These are phyloP conservation scores for Sphyrna mokarran DNA, from an alignment of 2,113 vertebrate genomes.

Conservation along the genomic window DNA sequence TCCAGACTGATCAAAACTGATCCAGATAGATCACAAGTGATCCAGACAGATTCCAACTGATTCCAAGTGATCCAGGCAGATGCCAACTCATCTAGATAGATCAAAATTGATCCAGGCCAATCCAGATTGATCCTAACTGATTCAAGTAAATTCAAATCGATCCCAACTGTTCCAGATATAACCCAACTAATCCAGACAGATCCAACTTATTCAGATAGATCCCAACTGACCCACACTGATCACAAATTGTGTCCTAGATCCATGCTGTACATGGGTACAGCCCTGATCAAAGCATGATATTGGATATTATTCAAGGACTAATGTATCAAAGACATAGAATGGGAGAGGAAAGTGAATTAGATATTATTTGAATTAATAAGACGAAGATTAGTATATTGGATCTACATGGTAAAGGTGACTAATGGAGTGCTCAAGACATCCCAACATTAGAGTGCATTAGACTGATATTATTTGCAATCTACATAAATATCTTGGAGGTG, in stretches of 20 bases:
- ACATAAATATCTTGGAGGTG: background rate
- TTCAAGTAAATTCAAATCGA: background rate
- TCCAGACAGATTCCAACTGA: background rate
- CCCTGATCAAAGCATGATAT: background rate
- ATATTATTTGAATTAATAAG: background rate
- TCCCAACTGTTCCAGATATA: background rate
- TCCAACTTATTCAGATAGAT: no score
- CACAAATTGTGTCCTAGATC: background rate
- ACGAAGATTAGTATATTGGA: background rate
- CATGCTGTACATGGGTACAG: background rate
- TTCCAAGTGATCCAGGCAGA: background rate
- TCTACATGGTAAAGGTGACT: background rate
- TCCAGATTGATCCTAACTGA: background rate
- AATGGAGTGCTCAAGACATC: background rate
- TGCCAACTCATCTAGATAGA: background rate
- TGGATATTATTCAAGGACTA: background rate
- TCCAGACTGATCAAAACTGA: background rate
- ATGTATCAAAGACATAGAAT: background rate
- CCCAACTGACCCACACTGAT: background rate
- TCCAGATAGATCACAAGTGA: background rate
- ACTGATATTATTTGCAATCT: background rate
- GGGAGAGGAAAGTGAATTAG: background rate
- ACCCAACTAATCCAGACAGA: no score
- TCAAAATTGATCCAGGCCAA: background rate
- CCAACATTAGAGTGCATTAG: background rate